Evolutionary conservation across 1,140 invertebrate species (phyloP).

Genomic region (Drosophila equinoxialis): DNA sequence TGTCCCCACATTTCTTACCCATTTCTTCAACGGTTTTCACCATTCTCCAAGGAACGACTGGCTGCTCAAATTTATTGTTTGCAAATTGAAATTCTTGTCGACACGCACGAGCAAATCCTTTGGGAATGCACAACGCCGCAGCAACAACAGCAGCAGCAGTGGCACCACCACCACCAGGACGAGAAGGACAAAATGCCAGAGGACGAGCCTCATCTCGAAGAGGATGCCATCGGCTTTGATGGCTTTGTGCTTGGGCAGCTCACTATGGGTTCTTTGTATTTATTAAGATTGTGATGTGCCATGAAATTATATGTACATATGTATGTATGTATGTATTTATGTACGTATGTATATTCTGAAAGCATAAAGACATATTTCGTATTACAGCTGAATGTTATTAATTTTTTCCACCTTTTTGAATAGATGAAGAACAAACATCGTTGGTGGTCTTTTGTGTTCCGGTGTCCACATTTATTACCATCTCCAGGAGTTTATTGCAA

Average conservation of each 20-base stretch:
- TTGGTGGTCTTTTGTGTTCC: too few species aligned
- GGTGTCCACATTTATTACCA: too few species aligned
- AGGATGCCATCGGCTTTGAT: constrained; percentile 46
- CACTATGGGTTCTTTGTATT: constrained; percentile 70
- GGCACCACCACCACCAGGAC: neutral
- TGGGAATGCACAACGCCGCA: constrained; percentile 64
- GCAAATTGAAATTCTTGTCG: constrained; percentile 80
- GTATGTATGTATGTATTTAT: too few species aligned
- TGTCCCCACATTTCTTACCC: neutral
- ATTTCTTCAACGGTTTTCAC: neutral
- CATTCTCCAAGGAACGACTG: constrained; percentile 53
- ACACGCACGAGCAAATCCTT: constrained; percentile 77
- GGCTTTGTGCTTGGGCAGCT: constrained; percentile 54
- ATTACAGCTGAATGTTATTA: neutral
- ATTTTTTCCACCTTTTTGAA: too few species aligned
- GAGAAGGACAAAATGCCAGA: neutral
- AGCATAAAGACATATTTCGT: constrained; percentile 49
- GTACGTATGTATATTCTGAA: constrained; percentile 33
- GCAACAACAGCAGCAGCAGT: constrained; percentile 1
- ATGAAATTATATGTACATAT: constrained; percentile 28
- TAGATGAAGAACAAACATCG: too few species aligned
- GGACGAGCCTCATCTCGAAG: constrained; percentile 34
- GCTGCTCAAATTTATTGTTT: constrained; percentile 78
- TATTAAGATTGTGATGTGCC: constrained; percentile 67
- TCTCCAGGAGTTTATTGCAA: too few species aligned